phyloP scores from a whole-genome alignment of 2,888 invertebrate species.

The Leptura quadrifasciata region DNA sequence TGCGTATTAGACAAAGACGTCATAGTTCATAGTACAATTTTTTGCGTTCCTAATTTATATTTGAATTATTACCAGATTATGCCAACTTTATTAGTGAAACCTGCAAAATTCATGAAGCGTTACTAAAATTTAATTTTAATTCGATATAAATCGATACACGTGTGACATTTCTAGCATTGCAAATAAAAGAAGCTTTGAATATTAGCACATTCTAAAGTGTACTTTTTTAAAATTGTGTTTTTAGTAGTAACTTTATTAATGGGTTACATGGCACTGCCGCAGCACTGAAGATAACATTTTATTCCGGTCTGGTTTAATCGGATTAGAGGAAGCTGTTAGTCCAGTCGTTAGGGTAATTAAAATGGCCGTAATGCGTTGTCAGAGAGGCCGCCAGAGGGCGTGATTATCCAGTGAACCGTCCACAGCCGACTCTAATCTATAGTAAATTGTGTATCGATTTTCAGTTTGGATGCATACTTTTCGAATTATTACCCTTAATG shows the following conservation, averaged over 20 bases:
- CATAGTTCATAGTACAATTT: too few species aligned
- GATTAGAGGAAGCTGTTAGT: constrained; percentile 68
- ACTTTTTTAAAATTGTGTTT: neutral
- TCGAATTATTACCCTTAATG: constrained; percentile 40
- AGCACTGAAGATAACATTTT: constrained; percentile 53
- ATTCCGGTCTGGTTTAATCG: constrained; percentile 62
- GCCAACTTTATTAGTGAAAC: too few species aligned
- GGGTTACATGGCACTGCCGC: constrained; percentile 33
- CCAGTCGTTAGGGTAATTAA: constrained; percentile 68
- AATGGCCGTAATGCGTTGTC: constrained; percentile 62
- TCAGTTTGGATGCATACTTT: constrained; percentile 28
- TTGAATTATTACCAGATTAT: too few species aligned
- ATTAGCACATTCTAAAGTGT: neutral
- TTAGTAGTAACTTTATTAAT: constrained; percentile 1
- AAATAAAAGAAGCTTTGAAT: neutral
- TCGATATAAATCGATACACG: too few species aligned
- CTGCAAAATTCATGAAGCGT: too few species aligned
- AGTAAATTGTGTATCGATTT: constrained; percentile 61
- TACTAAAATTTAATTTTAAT: too few species aligned
- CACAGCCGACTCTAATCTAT: constrained; percentile 58
- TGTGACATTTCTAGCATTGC: too few species aligned
- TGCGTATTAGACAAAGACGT: too few species aligned
- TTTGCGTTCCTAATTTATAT: too few species aligned
- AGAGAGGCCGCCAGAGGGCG: constrained; percentile 58
- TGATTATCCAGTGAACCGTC: constrained; percentile 60